Percentiles rank a stretch among this genome's conserved stretches.
Conservation (phyloP, 2,888 invertebrate species). For the Campoplex capitator region DNA sequence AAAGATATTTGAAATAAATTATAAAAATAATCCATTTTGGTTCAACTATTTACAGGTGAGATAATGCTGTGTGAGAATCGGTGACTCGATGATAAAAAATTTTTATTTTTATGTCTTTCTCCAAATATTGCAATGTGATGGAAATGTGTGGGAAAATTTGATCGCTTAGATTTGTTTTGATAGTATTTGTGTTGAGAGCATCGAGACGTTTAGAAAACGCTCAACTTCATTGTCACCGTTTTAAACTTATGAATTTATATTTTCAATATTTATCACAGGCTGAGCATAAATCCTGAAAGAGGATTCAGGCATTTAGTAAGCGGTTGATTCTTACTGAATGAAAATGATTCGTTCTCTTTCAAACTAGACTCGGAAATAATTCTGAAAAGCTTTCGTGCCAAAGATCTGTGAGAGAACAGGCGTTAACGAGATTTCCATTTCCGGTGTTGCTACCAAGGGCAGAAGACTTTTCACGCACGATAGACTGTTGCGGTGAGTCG, state of each 20-base stretch:
- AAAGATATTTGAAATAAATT: not conserved
- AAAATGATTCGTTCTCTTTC: slow-evolving; percentile 72
- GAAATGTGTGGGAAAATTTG: not conserved
- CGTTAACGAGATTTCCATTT: slow-evolving; percentile 66
- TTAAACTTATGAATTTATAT: slow-evolving; percentile 61
- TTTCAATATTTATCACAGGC: slow-evolving; percentile 71
- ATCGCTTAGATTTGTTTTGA: not conserved
- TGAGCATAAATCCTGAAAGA: slow-evolving; percentile 55
- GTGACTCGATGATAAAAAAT: not conserved
- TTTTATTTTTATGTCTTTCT: not conserved
- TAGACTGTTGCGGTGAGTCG: slow-evolving; percentile 85
- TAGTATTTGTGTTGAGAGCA: not conserved
- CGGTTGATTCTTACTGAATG: not conserved
- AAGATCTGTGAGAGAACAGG: slow-evolving; percentile 87
- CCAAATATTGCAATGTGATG: not conserved
- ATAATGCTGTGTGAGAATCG: slow-evolving; percentile 6
- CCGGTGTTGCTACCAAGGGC: slow-evolving; percentile 41
- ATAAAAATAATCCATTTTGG: not conserved
- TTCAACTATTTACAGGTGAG: slow-evolving; percentile 51
- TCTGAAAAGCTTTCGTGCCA: slow-evolving; percentile 92
- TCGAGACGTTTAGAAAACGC: not conserved
- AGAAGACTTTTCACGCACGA: slow-evolving; percentile 58
- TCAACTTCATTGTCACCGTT: not conserved
- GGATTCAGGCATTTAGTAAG: not conserved
- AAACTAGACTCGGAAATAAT: slow-evolving; percentile 91